Conservation (phyloP, 37 sponge, comb jelly and placozoan genomes). For the Cladorhizidae sp. region DNA sequence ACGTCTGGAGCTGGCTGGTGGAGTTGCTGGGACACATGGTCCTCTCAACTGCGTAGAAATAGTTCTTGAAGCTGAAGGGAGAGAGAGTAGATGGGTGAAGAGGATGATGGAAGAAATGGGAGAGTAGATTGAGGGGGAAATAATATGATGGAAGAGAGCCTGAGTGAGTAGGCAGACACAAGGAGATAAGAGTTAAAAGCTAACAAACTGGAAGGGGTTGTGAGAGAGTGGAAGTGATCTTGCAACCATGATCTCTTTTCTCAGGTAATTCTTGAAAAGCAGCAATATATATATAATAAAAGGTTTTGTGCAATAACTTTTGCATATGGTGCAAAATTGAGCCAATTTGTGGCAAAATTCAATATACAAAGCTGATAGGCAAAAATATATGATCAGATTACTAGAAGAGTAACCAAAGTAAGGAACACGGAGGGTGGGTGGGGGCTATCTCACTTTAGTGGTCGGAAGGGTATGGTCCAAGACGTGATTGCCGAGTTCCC, state of each 20-base stretch:
- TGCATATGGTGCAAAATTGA: too few species aligned
- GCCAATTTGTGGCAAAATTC: too few species aligned
- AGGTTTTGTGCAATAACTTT: too few species aligned
- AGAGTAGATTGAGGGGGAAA: neutral
- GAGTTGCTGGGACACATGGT: constrained; percentile 22
- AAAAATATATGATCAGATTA: too few species aligned
- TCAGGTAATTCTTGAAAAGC: too few species aligned
- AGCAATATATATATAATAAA: too few species aligned
- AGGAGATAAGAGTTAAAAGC: neutral
- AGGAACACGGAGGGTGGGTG: neutral
- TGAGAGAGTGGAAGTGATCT: too few species aligned
- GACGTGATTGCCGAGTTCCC: neutral
- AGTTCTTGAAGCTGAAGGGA: neutral
- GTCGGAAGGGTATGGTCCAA: constrained; percentile 34
- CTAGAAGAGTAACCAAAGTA: neutral
- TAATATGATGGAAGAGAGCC: neutral
- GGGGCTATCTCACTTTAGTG: constrained; percentile 15
- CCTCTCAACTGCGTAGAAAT: constrained; percentile 12
- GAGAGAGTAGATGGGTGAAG: neutral
- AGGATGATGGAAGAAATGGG: constrained; percentile 1
- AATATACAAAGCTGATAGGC: too few species aligned
- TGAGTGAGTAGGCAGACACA: constrained; percentile 44
- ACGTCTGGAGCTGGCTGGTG: too few species aligned
- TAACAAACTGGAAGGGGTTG: constrained; percentile 34
- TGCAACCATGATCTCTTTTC: too few species aligned